Evolutionary conservation across 1,140 invertebrate species (phyloP).

Genomic region (Mya arenaria): DNA sequence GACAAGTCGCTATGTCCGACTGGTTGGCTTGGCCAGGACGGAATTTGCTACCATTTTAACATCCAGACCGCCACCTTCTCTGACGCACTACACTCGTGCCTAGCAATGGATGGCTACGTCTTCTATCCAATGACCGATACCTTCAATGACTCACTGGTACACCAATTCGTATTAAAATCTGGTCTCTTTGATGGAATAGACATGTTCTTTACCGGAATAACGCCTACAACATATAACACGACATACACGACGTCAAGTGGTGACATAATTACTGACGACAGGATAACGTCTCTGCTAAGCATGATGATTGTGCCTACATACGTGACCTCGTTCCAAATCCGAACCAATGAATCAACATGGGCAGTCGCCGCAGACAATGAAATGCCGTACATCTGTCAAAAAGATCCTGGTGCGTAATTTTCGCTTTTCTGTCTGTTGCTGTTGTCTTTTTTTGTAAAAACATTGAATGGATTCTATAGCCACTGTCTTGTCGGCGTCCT

Average conservation of each 20-base stretch:
- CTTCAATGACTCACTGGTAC: neutral
- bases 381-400: no score
- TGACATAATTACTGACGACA: neutral
- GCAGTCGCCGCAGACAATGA: no score
- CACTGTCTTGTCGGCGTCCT: no score
- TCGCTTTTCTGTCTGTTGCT: no score
- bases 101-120: neutral
- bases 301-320: no score
- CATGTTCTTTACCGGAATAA: conserved; percentile 6
- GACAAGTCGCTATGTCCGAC: conserved; percentile 26
- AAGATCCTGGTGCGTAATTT: no score
- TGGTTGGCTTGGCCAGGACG: conserved; percentile 6
- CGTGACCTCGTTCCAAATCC: no score
- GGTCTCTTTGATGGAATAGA: neutral
- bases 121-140: neutral
- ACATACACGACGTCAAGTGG: conserved; percentile 12
- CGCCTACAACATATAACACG: conserved; percentile 10
- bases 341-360: no score
- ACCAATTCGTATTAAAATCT: neutral
- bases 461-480: no score
- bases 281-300: no score
- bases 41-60: neutral
- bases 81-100: neutral
- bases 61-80: neutral
- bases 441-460: no score